Percentiles rank a stretch among this genome's conserved stretches.
Evolutionary conservation across 30 jellyfish, hydroid and myxozoan species (phyloP).

Genomic region (Cassiopea xamachana): DNA sequence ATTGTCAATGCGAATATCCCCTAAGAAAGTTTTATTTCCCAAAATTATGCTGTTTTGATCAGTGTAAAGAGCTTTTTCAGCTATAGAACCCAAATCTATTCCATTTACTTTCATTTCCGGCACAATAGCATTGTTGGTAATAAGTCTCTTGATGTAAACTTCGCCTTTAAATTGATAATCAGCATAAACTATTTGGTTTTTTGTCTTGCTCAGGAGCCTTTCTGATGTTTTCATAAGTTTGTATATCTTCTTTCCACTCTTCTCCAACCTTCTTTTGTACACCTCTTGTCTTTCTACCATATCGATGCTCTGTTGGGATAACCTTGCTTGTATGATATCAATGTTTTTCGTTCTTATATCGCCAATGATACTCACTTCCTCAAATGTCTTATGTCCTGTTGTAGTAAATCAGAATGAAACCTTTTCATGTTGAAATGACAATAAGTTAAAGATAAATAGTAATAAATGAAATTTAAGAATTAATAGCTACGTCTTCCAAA

Average conservation of each 20-base stretch:
- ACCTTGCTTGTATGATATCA: slow-evolving; percentile 21
- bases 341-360: slow-evolving; percentile 28
- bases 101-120: slow-evolving; percentile 66
- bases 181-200: slow-evolving; percentile 60
- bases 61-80: slow-evolving; percentile 49
- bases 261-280: slow-evolving; percentile 8
- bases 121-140: slow-evolving; percentile 25
- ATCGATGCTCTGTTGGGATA: slow-evolving; percentile 61
- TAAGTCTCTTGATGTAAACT: neutral
- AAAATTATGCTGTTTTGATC: slow-evolving; percentile 60
- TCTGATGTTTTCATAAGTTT: slow-evolving; percentile 15
- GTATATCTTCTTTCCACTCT: slow-evolving; percentile 17
- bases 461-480: no score
- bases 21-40: slow-evolving; percentile 74
- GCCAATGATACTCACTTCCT: slow-evolving; percentile 39
- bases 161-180: slow-evolving; percentile 27
- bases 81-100: slow-evolving; percentile 45
- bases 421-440: neutral
- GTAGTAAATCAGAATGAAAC: neutral
- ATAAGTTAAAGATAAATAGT: neutral
- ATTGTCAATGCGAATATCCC: neutral
- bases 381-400: slow-evolving; percentile 75
- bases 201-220: slow-evolving; percentile 35
- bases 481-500: no score
- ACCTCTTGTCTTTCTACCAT: slow-evolving; percentile 13